Conservation (phyloP, 1,140 invertebrate genomes). For the Megalopta genalis region DNA sequence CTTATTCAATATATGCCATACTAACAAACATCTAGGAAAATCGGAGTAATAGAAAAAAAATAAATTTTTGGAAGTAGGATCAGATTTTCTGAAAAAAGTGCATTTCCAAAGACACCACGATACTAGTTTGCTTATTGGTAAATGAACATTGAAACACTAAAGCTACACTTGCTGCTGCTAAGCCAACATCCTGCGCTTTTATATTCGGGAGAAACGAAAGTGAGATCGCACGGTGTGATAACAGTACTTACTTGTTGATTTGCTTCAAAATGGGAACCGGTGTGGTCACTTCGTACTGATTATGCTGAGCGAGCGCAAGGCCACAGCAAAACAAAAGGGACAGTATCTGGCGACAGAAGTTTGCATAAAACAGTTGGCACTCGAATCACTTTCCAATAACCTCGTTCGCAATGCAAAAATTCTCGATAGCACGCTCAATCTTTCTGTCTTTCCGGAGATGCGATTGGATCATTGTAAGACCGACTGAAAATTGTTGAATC, state of each 20-base stretch:
- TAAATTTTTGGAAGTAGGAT: too few relatives aligned
- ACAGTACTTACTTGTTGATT: conserved; percentile 84
- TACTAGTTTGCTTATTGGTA: too few relatives aligned
- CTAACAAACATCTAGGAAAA: too few relatives aligned
- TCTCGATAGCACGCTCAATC: conserved; percentile 3
- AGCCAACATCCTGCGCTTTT: too few relatives aligned
- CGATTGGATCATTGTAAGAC: background rate
- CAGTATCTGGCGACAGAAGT: conserved; percentile 65
- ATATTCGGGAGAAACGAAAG: background rate
- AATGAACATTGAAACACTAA: too few relatives aligned
- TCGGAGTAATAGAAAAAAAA: too few relatives aligned
- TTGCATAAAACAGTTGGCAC: conserved; percentile 48
- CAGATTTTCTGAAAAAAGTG: too few relatives aligned
- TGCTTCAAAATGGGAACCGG: conserved; percentile 91
- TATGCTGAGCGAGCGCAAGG: conserved; percentile 68
- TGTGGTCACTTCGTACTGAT: conserved; percentile 80
- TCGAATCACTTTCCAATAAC: conserved; percentile 53
- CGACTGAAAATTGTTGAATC: background rate
- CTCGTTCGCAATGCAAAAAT: conserved; percentile 24
- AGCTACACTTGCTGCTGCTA: too few relatives aligned
- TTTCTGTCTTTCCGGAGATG: background rate
- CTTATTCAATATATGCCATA: too few relatives aligned
- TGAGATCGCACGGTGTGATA: background rate
- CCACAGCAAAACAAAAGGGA: conserved; percentile 64
- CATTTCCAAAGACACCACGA: too few relatives aligned